Evolutionary conservation across 2,797 vertebrate genomes (phyloP), one percentile per base, ranked within the genome.

Genomic region (Spinus olivaceus): DNA sequence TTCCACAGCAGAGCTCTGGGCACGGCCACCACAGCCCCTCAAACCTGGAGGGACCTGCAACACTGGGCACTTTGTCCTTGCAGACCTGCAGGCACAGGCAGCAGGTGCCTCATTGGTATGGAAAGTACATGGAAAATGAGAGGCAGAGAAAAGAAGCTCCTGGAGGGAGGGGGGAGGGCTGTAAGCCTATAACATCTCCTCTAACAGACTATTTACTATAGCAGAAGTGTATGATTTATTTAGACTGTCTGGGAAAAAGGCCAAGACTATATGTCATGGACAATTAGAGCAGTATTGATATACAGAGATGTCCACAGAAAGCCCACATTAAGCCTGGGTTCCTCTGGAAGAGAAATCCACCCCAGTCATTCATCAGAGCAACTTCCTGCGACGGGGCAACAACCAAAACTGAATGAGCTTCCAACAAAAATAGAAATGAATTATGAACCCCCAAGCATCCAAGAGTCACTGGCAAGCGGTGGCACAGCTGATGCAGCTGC

Each of bases 191-290:
- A 86, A 79, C 94, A 93, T 94, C 94, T 96, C 85, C 78, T 85
- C 72, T 65, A 86, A 82, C 92, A 89, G 95, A 95, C 95, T 92
- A 92, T 95, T 95, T 91, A 64, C 94, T 86, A 88, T 67, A 94
- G 95, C 71, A 65, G 84, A 80, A 97, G 94, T 94, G 91, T 81
- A 96, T 97, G 96, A 97, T 96, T 97, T 96, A 95, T 89, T 96
- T 95, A 95, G 97, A 92, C 97, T 66, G 76, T 80, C 97, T 83
- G 97, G 97, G 97, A 96, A 93, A 88, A 86, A 14, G 0, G 96
- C 98, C 97, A 97, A 82, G 95, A 57, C 97, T 96, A 82, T 95
- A 96, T 97, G 97, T 97, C 97, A 96, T 35, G 95, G 97, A 88
- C 97, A 94, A 97, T 97, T 94, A 97, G 92, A 96, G 96, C 64